Percentiles rank a stretch among this genome's conserved stretches.
Evolutionary conservation across 2,113 vertebrate species (phyloP).

Genomic region (Apus apus): DNA sequence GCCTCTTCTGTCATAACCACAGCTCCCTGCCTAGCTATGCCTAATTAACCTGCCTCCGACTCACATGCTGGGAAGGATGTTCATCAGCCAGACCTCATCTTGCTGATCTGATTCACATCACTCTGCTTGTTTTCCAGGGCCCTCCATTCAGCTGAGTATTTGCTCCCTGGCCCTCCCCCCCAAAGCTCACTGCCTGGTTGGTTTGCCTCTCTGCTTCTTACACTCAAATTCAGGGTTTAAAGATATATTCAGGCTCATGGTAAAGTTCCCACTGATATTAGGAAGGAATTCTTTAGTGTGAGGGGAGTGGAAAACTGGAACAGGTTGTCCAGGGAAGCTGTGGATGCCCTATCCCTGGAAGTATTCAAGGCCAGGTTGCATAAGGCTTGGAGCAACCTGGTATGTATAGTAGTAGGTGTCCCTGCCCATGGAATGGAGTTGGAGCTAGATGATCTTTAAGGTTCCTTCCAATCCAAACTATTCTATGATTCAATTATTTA

Average conservation of each 20-base stretch:
- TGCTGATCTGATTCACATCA: not conserved
- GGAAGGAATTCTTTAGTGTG: too few species aligned
- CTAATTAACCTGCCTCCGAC: slow-evolving; percentile 31
- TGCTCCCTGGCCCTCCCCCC: not conserved
- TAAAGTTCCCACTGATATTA: not conserved
- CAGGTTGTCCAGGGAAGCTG: too few species aligned
- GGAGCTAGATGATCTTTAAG: too few species aligned
- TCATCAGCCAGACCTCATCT: not conserved
- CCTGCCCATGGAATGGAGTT: too few species aligned
- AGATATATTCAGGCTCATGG: not conserved
- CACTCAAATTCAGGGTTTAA: not conserved
- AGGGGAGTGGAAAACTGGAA: too few species aligned
- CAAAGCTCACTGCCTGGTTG: not conserved
- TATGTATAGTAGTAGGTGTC: too few species aligned
- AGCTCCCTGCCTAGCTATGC: slow-evolving; percentile 30
- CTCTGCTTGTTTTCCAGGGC: not conserved
- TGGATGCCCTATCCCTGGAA: too few species aligned
- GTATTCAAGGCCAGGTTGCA: too few species aligned
- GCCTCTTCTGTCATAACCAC: slow-evolving; percentile 15
- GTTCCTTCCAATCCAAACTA: too few species aligned
- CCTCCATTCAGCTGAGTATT: not conserved
- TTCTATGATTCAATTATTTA: too few species aligned
- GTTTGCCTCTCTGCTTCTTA: not conserved
- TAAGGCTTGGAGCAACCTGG: too few species aligned
- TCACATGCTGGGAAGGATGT: not conserved